Evolutionary conservation across 2,888 invertebrate species (phyloP), one percentile per base, ranked within the genome.

Genomic region (Aphidoletes aphidimyza): DNA sequence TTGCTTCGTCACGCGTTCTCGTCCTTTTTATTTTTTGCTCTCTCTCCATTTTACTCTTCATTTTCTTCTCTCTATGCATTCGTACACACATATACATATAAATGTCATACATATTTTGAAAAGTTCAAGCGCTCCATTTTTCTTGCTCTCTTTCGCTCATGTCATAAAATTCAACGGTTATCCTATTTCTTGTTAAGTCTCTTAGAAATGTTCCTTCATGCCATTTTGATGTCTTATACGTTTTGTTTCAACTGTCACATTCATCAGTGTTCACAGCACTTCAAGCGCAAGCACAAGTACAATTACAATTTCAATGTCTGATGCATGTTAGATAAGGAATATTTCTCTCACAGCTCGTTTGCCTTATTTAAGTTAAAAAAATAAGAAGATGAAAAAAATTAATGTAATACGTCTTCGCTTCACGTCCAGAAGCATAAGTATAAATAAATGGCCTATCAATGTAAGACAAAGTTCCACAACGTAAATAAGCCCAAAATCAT

Each of bases 201-300:
- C 30, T 69, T 69, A 9, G n/a, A n/a, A 30, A 69, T 11, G 26
- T 69, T 54, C 54, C n/a, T 69, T 14, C 19, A 30, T 69, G 69
- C 69, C 69, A 69, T 30, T 69, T 69, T 14, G 69, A 26, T 69
- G 69, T 69, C 69, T 69, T 30, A n/a, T 69, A n/a, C 69, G 69
- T 69, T 26, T 69, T 69, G 26, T 69, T 69, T 69, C 69, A 69
- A 30, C 69, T 69, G 69, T 69, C 69, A 69, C 69, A 69, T 69
- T 69, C 69, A 69, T 69, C 26, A 26, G 34, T 69, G 26, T 69
- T 69, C 2, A 5, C 22, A 5, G 22, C 54, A 54, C 54, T n/a
- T n/a, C n/a, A n/a, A n/a, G n/a, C n/a, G n/a, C n/a, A n/a, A n/a
- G n/a, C n/a, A n/a, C n/a, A n/a, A n/a, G n/a, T n/a, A 42, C 42